Base-by-base conservation (phyloP, 1,140 invertebrate genomes). In the Wiebesia pumilae region DNA sequence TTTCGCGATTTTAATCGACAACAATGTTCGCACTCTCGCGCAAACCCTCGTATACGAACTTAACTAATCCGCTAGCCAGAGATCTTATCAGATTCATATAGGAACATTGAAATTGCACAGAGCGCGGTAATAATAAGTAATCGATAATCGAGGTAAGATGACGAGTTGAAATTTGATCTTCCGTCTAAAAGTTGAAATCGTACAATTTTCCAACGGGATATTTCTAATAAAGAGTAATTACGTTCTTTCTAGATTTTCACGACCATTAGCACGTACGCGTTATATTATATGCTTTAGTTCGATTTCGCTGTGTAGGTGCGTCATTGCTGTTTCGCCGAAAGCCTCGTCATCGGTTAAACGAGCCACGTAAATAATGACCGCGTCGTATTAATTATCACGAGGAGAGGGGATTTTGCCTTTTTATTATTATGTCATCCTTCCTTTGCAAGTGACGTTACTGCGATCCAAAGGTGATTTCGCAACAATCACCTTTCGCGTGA, bases 321-420 rank as follows among this genome's bases (percentile, higher is more conserved):
- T 81, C 79, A 81, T 81, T 40, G 33, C 79, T 33, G 27, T 38
- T 81, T 81, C 58, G 79, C 35, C 35, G 79, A 81, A 81, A 65
- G 35, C 79, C 54, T 58, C 79, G 79, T 81, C 58, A 81, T 65
- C 79, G 19, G 79, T 81, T 79, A 65, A 81, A 62, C n/a, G 79
- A 58, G 79, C 79, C 79, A 65, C 51, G 35, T 81, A 81, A 81
- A 81, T 81, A 81, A 81, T 54, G 79, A 81, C 51, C 43, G 33
- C 30, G 51, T 79, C 77, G 51, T 51, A 43, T 73, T 73, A 75
- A 75, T 81, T 54, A 81, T n/a, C 79, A 19, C 35, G 3, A 40
- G 79, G 35, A 30, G 58, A 65, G 51, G 3, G 24, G 9, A 62
- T 40, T 81, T 35, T n/a, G 51, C 12, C 16, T 81, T 81, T 65